phyloP scores from a whole-genome alignment of 2,888 invertebrate species.

The Heliconius charithonia region DNA sequence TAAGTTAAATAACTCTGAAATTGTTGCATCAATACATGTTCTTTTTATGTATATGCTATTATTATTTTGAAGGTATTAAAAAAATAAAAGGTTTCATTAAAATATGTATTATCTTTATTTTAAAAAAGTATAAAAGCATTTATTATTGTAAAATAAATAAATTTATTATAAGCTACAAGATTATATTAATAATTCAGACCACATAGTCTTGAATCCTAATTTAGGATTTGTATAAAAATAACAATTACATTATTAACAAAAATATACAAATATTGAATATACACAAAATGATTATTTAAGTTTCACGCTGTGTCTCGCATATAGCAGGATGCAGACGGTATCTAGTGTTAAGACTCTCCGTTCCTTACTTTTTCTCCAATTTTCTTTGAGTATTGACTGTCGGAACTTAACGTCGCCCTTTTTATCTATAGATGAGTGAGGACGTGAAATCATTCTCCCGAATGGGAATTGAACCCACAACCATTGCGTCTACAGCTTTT shows the following conservation, averaged over 20 bases:
- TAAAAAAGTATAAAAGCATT: conserved; percentile 28
- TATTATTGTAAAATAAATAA: conserved; percentile 36
- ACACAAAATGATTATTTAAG: not conserved
- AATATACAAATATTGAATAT: conserved; percentile 6
- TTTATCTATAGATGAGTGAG: not conserved
- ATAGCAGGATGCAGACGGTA: no score
- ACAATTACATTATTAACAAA: conserved; percentile 6
- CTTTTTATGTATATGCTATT: no score
- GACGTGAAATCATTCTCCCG: not conserved
- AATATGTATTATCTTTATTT: conserved; percentile 23
- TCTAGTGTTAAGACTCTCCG: no score
- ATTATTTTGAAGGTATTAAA: not conserved
- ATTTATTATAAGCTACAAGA: conserved; percentile 28
- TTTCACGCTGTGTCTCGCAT: no score
- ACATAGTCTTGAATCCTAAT: conserved; percentile 70
- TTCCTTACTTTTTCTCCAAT: no score
- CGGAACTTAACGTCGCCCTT: not conserved
- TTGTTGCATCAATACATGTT: no score
- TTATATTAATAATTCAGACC: conserved; percentile 53
- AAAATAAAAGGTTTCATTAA: not conserved
- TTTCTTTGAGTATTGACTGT: no score
- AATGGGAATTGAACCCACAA: not conserved
- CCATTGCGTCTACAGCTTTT: not conserved
- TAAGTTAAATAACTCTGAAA: no score
- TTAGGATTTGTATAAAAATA: conserved; percentile 59